Percentiles rank a stretch among this genome's conserved stretches.
Evolutionary conservation across 2,797 vertebrate species (phyloP).

Genomic region (Manis crassicaudata): DNA sequence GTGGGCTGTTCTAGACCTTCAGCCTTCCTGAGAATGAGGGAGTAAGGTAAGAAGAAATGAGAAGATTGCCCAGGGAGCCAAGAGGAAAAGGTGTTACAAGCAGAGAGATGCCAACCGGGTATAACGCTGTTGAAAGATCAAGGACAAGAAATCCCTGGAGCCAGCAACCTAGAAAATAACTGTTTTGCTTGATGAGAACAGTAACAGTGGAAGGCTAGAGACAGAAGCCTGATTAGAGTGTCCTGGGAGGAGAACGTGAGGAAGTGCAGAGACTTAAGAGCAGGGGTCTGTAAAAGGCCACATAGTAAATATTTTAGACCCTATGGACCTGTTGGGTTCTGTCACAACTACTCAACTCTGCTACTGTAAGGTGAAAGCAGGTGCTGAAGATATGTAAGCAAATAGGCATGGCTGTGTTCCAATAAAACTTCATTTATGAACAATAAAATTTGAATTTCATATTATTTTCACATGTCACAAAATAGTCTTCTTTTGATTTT

Average conservation of each 20-base stretch:
- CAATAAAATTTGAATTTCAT: background rate
- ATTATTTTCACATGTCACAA: background rate
- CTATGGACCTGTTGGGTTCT: background rate
- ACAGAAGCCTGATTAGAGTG: background rate
- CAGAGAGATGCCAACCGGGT: background rate
- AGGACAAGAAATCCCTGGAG: background rate
- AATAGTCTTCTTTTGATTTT: background rate
- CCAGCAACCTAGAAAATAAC: background rate
- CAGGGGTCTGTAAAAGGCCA: background rate
- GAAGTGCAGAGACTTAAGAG: background rate
- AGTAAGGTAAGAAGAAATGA: background rate
- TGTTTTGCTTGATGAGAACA: constrained; percentile 1
- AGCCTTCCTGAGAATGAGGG: background rate
- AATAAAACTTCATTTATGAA: background rate
- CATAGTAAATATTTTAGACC: background rate
- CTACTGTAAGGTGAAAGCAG: background rate
- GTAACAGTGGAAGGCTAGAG: background rate
- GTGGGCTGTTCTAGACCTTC: background rate
- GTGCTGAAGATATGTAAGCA: background rate
- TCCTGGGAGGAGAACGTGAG: background rate
- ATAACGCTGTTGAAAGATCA: background rate
- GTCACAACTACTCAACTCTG: background rate
- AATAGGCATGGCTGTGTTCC: background rate
- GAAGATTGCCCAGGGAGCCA: background rate
- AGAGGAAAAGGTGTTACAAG: background rate